Evolutionary conservation across 1,140 invertebrate genomes (phyloP), one percentile per base, ranked within the genome.

Genomic region (Euwallacea fornicatus): DNA sequence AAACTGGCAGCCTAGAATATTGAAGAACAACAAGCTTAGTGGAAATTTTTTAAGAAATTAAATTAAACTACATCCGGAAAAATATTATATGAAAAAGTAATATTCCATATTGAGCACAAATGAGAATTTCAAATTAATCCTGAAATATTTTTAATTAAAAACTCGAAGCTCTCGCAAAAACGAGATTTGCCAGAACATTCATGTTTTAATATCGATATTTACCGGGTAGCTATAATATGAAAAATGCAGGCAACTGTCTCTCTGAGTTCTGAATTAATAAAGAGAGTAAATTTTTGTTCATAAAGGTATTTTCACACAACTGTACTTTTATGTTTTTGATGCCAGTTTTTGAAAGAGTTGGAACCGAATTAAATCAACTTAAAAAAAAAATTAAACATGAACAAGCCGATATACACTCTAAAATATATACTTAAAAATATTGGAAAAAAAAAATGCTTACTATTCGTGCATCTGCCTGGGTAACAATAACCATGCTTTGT

Each of bases 371-470:
- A 33, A 33, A 33, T 2, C 21, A 33, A 33, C 21, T 33, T 33
- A 2, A 2, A 33, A 33, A 33, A n/a, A 33, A 4, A 2, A 2
- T 33, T 33, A 33, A 33, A 33, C 21, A 33, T 4, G 21, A 33
- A 33, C 21, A 33, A 33, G 21, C 21, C 21, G 21, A 33, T 2
- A 2, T 33, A 33, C 1, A 33, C 21, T 33, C 21, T 33, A 33
- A 33, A 33, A 33, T 33, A 33, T 33, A 33, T 33, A 33, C 4
- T 33, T 33, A 33, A 33, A 78, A 76, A 76, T 47, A 63, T 76
- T 67, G 75, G 76, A 74, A 76, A 81, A 78, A 79, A 80, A 82
- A 83, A 80, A 82, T 81, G 83, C 86, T 88, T 87, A 88, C 86
- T 84, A 85, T 75, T 75, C 80, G 79, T 81, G 76, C 78, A 78